These are phyloP conservation scores for Syrphus vitripennis DNA, from an alignment of 2,888 invertebrate species.

Conservation along the genomic window DNA sequence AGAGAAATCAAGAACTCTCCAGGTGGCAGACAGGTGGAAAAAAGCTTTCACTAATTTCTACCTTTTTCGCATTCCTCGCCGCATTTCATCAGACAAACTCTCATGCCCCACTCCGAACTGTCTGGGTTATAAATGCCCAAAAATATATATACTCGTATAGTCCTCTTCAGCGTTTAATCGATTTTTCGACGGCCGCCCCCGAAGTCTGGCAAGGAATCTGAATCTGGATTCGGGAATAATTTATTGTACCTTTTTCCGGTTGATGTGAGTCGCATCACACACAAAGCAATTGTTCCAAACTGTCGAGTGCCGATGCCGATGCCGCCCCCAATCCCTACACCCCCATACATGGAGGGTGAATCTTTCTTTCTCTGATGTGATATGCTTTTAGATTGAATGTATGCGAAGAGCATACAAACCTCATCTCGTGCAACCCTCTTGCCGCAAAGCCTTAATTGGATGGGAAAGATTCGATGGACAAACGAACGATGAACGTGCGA, in stretches of 20 bases:
- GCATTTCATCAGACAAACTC: not conserved
- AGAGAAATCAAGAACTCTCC: constrained; percentile 50
- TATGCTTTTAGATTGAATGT: constrained; percentile 7
- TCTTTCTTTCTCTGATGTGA: not conserved
- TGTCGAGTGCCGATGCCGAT: not conserved
- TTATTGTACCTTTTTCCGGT: constrained; percentile 71
- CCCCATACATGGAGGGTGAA: constrained; percentile 26
- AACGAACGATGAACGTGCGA: constrained; percentile 65
- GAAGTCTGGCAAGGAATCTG: constrained; percentile 48
- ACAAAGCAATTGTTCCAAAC: constrained; percentile 54
- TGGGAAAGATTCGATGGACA: constrained; percentile 62
- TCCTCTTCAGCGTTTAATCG: constrained; percentile 67
- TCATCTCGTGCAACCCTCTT: not conserved
- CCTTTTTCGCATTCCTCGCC: constrained; percentile 32
- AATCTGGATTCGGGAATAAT: constrained; percentile 64
- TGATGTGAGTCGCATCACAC: constrained; percentile 65
- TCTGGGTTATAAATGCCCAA: constrained; percentile 58
- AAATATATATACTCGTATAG: too few relatives aligned
- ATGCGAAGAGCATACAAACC: not conserved
- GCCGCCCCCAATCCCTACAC: not conserved
- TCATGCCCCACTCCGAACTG: constrained; percentile 14
- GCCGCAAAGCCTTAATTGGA: constrained; percentile 54
- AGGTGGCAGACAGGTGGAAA: constrained; percentile 69
- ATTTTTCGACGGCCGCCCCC: constrained; percentile 46
- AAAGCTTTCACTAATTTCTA: constrained; percentile 62